Evolutionary conservation across 1,140 invertebrate species (phyloP).

Genomic region (Batillaria attramentaria): DNA sequence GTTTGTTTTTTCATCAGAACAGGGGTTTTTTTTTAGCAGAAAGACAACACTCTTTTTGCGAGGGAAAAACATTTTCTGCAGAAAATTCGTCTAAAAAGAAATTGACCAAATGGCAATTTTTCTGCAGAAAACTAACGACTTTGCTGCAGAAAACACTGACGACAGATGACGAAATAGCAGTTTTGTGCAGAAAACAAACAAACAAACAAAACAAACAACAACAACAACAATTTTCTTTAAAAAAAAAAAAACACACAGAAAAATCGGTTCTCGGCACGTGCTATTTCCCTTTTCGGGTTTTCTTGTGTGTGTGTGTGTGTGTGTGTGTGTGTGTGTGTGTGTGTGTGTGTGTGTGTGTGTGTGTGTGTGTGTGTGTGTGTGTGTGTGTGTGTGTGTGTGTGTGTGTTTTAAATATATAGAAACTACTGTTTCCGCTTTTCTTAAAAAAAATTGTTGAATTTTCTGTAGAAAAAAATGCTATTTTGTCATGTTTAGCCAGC

Average conservation of each 20-base stretch:
- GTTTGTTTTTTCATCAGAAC: too few relatives aligned
- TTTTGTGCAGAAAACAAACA: background rate
- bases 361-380: background rate
- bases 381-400: background rate
- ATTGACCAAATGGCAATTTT: too few relatives aligned
- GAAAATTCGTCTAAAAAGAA: too few relatives aligned
- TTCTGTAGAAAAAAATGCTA: background rate
- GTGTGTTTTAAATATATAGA: background rate
- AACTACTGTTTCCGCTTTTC: background rate
- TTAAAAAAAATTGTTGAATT: background rate
- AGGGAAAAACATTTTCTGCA: too few relatives aligned
- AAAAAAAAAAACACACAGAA: background rate
- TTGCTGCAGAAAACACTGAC: background rate
- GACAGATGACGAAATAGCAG: background rate
- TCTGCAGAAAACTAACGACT: background rate
- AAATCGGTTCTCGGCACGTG: background rate
- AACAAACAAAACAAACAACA: background rate
- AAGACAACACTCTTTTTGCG: too few relatives aligned
- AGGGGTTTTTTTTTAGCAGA: too few relatives aligned
- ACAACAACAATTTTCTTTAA: background rate
- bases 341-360: background rate
- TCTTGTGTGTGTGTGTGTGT: background rate
- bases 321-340: constrained; percentile 2
- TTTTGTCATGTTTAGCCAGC: background rate
- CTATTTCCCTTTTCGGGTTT: background rate